Evolutionary conservation across 2,888 invertebrate species (phyloP).

Genomic region (Isoperla grammatica): DNA sequence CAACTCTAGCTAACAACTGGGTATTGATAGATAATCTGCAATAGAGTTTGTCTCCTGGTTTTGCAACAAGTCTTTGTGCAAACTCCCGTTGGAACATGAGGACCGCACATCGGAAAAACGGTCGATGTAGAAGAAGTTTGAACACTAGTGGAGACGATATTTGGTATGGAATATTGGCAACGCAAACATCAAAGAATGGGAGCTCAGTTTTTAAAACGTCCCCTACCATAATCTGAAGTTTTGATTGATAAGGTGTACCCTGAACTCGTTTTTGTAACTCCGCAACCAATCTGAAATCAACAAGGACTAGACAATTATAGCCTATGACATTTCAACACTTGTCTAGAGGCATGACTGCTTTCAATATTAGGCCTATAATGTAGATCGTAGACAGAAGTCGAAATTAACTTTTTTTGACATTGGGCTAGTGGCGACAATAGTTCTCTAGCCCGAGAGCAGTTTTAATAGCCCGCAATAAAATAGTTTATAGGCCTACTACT

Average conservation of each 20-base stretch:
- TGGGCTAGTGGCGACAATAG: no score
- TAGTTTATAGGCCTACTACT: no score
- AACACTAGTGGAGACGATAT: slow-evolving; percentile 96
- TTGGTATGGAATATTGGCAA: slow-evolving; percentile 98
- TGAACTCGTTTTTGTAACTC: slow-evolving; percentile 96
- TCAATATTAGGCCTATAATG: no score
- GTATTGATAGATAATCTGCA: slow-evolving; percentile 95
- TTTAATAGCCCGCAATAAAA: no score
- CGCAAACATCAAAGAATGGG: slow-evolving; percentile 96
- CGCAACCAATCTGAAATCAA: slow-evolving; percentile 67
- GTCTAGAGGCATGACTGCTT: no score
- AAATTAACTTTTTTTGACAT: no score
- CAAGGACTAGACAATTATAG: no score
- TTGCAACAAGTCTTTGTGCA: slow-evolving; percentile 92
- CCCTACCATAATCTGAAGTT: slow-evolving; percentile 85
- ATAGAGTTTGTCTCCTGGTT: slow-evolving; percentile 95
- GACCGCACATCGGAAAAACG: slow-evolving; percentile 87
- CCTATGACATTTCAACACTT: no score
- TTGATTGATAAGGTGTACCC: slow-evolving; percentile 80
- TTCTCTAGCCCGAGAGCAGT: no score
- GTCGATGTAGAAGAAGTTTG: slow-evolving; percentile 78
- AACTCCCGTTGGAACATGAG: slow-evolving; percentile 99
- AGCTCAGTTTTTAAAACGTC: slow-evolving; percentile 92
- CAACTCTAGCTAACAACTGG: slow-evolving; percentile 89
- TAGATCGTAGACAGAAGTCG: no score